phyloP scores from a whole-genome alignment of 1,140 invertebrate genomes.

The Sycobia sp. region DNA sequence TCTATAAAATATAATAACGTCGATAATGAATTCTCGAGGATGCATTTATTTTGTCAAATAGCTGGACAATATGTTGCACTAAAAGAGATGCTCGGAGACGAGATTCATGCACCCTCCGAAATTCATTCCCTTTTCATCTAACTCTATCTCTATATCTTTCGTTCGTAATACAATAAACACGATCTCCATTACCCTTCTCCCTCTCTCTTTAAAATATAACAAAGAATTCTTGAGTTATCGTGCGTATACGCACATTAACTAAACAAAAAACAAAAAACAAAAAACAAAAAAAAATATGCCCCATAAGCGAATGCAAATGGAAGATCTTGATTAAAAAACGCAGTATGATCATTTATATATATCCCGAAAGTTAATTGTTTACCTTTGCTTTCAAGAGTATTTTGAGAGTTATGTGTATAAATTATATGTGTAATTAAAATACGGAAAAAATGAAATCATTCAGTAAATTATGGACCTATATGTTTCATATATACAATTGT shows the following conservation, averaged over 20 bases:
- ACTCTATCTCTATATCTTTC: constrained; percentile 9
- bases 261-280: constrained; percentile 23
- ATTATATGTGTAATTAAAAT: constrained; percentile 55
- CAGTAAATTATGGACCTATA: constrained; percentile 48
- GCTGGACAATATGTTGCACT: constrained; percentile 11
- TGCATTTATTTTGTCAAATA: constrained; percentile 26
- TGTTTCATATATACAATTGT: constrained; percentile 22
- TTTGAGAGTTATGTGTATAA: constrained; percentile 51
- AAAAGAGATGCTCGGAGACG: constrained; percentile 6
- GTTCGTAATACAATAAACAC: too few relatives aligned
- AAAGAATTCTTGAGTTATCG: too few relatives aligned
- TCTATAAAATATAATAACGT: constrained; percentile 4
- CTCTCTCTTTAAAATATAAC: not conserved
- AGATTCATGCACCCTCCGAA: constrained; percentile 20
- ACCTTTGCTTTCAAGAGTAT: constrained; percentile 51
- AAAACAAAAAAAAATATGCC: constrained; percentile 32
- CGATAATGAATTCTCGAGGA: constrained; percentile 15
- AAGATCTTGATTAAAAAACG: constrained; percentile 31
- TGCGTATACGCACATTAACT: too few relatives aligned
- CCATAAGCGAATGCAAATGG: constrained; percentile 36
- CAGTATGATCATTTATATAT: constrained; percentile 50
- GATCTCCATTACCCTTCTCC: not conserved
- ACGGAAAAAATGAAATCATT: constrained; percentile 43
- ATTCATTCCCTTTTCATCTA: constrained; percentile 7
- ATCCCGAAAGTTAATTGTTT: constrained; percentile 49